A percentile compares a stretch with the other conserved stretches of the same genome.
Conservation (phyloP, 2,797 vertebrate genomes). For the Mormyrops attenuatus region DNA sequence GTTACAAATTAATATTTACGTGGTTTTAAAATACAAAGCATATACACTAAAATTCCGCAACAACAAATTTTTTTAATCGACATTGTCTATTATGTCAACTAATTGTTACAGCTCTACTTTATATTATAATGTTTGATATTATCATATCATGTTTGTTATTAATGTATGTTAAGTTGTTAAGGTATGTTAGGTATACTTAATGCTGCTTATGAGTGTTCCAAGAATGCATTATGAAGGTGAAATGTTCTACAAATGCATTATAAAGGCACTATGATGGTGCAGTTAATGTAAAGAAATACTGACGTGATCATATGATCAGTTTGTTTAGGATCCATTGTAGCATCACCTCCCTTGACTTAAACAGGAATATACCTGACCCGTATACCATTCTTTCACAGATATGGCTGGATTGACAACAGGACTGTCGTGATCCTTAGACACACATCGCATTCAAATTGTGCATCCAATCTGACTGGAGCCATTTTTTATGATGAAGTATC, state of each 20-base stretch:
- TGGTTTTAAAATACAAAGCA: not conserved
- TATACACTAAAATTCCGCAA: not conserved
- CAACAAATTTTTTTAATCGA: not conserved
- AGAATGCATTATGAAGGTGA: not conserved
- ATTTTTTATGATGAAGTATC: slow-evolving; percentile 35
- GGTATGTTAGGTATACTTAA: not conserved
- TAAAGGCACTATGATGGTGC: not conserved
- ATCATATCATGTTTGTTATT: not conserved
- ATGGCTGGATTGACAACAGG: slow-evolving; percentile 69
- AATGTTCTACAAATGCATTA: not conserved
- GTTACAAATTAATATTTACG: not conserved
- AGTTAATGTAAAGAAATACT: not conserved
- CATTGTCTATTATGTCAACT: not conserved
- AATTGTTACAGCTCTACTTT: not conserved
- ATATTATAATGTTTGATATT: not conserved
- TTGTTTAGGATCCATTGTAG: too few species aligned
- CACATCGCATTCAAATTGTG: slow-evolving; percentile 62
- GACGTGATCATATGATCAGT: not conserved
- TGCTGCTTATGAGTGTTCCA: not conserved
- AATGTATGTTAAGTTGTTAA: not conserved
- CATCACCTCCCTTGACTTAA: too few species aligned
- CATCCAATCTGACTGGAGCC: slow-evolving; percentile 64
- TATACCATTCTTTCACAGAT: slow-evolving; percentile 54
- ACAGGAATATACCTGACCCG: not conserved
- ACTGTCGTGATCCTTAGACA: slow-evolving; percentile 71